These are phyloP conservation scores for Coracopsis vasa DNA, from an alignment of 2,113 vertebrate species.

Conservation along the genomic window DNA sequence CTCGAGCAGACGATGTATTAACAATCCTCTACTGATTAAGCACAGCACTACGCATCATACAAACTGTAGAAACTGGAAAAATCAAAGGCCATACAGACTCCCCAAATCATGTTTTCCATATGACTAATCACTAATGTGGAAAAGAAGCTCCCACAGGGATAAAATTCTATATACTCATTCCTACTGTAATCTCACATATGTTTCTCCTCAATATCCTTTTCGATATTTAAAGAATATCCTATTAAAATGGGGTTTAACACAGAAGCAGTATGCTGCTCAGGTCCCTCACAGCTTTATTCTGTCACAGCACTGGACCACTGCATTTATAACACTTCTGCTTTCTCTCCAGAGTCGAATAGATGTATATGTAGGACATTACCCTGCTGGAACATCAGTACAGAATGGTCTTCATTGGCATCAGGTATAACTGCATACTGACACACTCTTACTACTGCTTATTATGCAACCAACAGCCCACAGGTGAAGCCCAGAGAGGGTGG, in stretches of 20 bases:
- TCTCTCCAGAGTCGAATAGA: conserved; percentile 16
- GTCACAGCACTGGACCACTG: neutral
- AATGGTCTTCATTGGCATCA: conserved; percentile 20
- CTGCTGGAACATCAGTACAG: conserved; percentile 30
- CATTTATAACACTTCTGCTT: neutral
- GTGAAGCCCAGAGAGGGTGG: neutral
- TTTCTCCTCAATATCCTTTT: neutral
- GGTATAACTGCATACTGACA: neutral
- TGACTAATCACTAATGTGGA: neutral
- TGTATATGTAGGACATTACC: neutral
- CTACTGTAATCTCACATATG: neutral
- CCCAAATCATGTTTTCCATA: neutral
- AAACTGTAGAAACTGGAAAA: neutral
- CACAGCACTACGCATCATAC: neutral
- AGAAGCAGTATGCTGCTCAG: neutral
- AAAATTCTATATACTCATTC: neutral
- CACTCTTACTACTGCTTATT: neutral
- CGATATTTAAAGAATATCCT: neutral
- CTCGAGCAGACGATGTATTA: neutral
- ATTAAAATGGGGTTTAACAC: neutral
- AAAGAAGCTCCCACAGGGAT: neutral
- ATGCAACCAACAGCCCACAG: neutral
- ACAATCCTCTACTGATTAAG: neutral
- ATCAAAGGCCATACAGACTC: neutral
- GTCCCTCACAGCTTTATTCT: neutral